phyloP scores from a whole-genome alignment of 2,113 vertebrate genomes.

The Coptodon bakossiorum region DNA sequence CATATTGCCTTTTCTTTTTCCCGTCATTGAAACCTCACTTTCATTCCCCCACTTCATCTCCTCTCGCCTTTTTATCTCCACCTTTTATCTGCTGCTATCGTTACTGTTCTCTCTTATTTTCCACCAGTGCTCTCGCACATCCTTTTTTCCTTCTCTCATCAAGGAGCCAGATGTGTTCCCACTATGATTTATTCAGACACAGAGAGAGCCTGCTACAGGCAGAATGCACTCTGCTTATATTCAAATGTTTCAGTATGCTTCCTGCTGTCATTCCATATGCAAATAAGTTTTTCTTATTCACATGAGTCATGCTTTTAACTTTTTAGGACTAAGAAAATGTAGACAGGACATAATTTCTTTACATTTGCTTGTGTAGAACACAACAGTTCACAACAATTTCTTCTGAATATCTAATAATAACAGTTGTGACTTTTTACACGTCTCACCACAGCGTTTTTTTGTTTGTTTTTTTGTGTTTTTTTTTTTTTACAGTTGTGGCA shows the following conservation, averaged over 20 bases:
- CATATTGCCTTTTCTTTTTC: not conserved
- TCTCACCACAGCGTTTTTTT: not conserved
- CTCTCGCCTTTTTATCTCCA: not conserved
- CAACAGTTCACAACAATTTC: not conserved
- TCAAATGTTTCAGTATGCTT: constrained; percentile 23
- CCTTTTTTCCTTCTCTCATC: constrained; percentile 5
- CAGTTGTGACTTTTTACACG: not conserved
- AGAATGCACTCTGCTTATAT: constrained; percentile 29
- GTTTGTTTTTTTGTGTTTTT: not conserved
- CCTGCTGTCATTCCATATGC: constrained; percentile 28
- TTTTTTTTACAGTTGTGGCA: not conserved
- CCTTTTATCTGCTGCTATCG: constrained; percentile 3
- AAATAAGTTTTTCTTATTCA: constrained; percentile 17
- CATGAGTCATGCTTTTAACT: not conserved
- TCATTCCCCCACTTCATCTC: not conserved
- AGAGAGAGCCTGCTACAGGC: constrained; percentile 42
- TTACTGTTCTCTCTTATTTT: not conserved
- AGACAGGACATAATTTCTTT: not conserved
- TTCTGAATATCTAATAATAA: not conserved
- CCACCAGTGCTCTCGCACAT: not conserved
- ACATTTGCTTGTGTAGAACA: not conserved
- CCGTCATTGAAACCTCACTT: not conserved
- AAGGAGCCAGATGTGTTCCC: constrained; percentile 56
- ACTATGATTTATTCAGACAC: constrained; percentile 63
- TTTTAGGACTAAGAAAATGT: not conserved